Evolutionary conservation across 2,888 invertebrate species (phyloP), one percentile per base, ranked within the genome.

Genomic region (Punctoribates punctum): DNA sequence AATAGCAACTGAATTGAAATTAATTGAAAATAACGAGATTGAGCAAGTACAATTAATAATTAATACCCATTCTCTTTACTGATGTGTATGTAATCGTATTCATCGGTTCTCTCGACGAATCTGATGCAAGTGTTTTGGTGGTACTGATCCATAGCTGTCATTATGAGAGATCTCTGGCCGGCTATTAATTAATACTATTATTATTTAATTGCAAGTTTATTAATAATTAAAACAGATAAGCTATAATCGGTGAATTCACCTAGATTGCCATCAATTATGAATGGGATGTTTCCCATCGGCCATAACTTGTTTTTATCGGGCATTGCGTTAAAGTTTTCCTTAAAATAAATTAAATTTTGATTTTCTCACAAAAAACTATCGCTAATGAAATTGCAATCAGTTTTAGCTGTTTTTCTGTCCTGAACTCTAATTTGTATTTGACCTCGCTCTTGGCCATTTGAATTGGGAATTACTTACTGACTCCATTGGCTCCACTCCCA

Each of bases 281-380:
- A 79, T 13, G 79, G 79, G 65, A 79, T 79, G 1, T 34, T 23
- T 25, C 78, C 79, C 20, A 73, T 67, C 4, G 78, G 75, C 79
- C 79, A 79, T 51, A 51, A 51, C 74, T 57, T 48, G 29, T 54
- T 27, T 20, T 73, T 67, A 13, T 74, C 51, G 0, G 78, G 75
- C 27, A 79, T 15, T 27, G 78, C 78, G 20, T 60, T 75, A 42
- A 20, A 70, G 73, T 76, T 77, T 5, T 34, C 34, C 34, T 34
- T 34, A 34, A 17, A 75, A 34, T 46, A 6, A 20, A 42, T 62
- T n/a, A n/a, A 27, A 20, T 8, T 42, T 15, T 46, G 38, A 27
- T 25, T 48, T 73, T 17, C 29, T 27, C 8, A 25, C 5, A 75
- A 2, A 54, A 73, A 8, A n/a, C n/a, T n/a, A n/a, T n/a, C n/a